Evolutionary conservation across 2,888 invertebrate genomes (phyloP).

Genomic region (Ferrisia virgata): DNA sequence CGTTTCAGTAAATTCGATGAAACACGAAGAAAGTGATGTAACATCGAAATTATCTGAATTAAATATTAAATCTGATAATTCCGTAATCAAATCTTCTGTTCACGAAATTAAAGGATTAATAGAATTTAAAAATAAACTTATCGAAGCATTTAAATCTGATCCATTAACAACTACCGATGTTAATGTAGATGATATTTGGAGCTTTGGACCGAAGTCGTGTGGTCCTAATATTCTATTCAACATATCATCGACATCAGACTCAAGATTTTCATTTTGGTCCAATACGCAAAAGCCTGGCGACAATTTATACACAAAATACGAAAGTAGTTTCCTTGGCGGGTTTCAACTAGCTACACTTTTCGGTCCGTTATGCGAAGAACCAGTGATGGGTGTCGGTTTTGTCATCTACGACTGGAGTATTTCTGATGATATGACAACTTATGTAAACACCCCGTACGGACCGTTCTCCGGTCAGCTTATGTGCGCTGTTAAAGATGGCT

Average conservation of each 20-base stretch:
- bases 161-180: constrained; percentile 51
- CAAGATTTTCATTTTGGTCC: constrained; percentile 46
- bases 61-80: neutral
- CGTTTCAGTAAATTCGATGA: neutral
- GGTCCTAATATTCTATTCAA: constrained; percentile 89
- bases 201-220: constrained; percentile 84
- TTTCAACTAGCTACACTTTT: constrained; percentile 81
- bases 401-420: constrained; percentile 79
- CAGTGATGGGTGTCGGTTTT: constrained; percentile 92
- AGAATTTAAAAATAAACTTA: constrained; percentile 34
- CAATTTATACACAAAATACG: constrained; percentile 54
- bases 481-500: constrained; percentile 85
- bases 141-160: constrained; percentile 42
- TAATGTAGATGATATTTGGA: constrained; percentile 73
- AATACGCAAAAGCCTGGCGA: constrained; percentile 34
- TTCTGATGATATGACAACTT: neutral
- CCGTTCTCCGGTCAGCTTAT: constrained; percentile 77
- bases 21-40: neutral
- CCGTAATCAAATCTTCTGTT: neutral
- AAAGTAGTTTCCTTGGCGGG: constrained; percentile 79
- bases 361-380: constrained; percentile 96
- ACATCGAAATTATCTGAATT: neutral
- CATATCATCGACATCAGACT: constrained; percentile 62
- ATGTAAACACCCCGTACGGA: constrained; percentile 54
- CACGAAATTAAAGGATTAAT: constrained; percentile 1